Conservation (phyloP, 2,888 invertebrate species). For the Phrixothrix hirtus region DNA sequence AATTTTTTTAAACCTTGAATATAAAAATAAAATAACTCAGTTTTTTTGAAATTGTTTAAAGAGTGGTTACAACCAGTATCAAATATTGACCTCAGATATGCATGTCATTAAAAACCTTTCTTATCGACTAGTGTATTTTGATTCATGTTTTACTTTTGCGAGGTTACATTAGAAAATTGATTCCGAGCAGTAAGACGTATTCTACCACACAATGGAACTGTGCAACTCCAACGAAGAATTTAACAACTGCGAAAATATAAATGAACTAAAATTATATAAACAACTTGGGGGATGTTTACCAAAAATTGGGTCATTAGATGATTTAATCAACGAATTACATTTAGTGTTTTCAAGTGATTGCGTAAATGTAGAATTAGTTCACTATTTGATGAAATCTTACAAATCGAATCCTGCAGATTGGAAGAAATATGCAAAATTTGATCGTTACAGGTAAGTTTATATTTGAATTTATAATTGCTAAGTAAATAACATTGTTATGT, state of each 20-base stretch:
- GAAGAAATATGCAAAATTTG: constrained; percentile 93
- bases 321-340: constrained; percentile 71
- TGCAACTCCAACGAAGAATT: constrained; percentile 17
- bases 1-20: too few relatives aligned
- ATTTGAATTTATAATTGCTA: too few relatives aligned
- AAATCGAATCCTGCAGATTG: constrained; percentile 89
- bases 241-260: constrained; percentile 10
- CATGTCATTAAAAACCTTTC: constrained; percentile 12
- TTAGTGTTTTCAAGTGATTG: constrained; percentile 76
- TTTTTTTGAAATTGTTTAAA: too few relatives aligned
- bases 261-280: constrained; percentile 25
- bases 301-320: constrained; percentile 59
- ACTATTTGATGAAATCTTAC: constrained; percentile 77
- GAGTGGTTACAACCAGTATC: too few relatives aligned
- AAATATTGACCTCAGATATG: constrained; percentile 26
- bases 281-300: constrained; percentile 39
- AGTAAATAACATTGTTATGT: background rate
- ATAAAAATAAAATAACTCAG: background rate
- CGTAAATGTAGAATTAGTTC: constrained; percentile 90
- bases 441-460: constrained; percentile 82
- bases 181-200: constrained; percentile 2
- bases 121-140: constrained; percentile 18
- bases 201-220: constrained; percentile 28
- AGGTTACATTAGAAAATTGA: constrained; percentile 9
- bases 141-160: constrained; percentile 18